phyloP scores from a whole-genome alignment of 35 echinoderm and acorn worm genomes.

The Ophioderma brevispina region DNA sequence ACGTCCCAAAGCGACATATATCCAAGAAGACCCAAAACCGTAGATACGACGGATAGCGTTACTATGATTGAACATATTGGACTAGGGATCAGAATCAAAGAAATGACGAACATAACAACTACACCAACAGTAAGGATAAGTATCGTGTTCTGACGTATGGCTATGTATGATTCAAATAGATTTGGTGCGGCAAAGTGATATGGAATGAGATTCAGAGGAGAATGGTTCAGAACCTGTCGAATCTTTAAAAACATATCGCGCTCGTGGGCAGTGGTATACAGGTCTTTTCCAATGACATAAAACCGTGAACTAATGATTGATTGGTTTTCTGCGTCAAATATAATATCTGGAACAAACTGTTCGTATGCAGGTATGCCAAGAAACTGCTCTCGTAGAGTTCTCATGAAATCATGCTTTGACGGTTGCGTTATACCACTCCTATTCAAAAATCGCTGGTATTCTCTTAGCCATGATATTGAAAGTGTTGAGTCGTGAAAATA shows the following conservation, averaged over 20 bases:
- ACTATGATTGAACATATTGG: conserved; percentile 72
- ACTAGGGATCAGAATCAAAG: conserved; percentile 73
- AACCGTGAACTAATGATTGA: conserved; percentile 28
- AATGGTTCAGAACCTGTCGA: neutral
- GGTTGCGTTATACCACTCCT: neutral
- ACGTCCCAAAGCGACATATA: conserved; percentile 82
- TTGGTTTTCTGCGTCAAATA: neutral
- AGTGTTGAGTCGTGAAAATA: neutral
- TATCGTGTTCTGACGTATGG: conserved; percentile 13
- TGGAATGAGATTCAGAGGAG: neutral
- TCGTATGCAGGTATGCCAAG: neutral
- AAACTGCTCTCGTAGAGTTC: conserved; percentile 2
- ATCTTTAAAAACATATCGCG: neutral
- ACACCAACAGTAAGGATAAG: conserved; percentile 41
- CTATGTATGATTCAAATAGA: neutral
- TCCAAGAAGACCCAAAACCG: conserved; percentile 63
- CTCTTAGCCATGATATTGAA: conserved; percentile 52
- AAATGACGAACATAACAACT: conserved; percentile 65
- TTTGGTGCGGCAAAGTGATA: neutral
- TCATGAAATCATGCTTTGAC: neutral
- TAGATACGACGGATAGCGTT: conserved; percentile 64
- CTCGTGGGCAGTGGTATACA: neutral
- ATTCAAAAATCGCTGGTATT: conserved; percentile 34
- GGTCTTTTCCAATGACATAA: neutral
- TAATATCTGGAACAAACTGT: conserved; percentile 43